Conservation (phyloP, 2,113 vertebrate genomes). For the human region GRCh38 chr3:89155501-89156000, state of each 20-base stretch:
- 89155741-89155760: neutral
- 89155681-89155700: neutral
- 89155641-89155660: neutral
- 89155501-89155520: neutral
- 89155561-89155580: neutral
- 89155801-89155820: conserved; percentile 47
- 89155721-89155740: neutral
- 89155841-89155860: neutral
- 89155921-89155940: conserved; percentile 75
- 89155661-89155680: neutral
- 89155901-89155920: conserved; percentile 75
- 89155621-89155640: neutral
- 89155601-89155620: neutral
- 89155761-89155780: neutral
- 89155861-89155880: conserved; percentile 23
- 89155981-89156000: conserved; percentile 60
- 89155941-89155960: conserved; percentile 75
- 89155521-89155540: neutral
- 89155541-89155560: neutral
- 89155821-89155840: conserved; percentile 54
- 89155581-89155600: neutral
- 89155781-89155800: neutral
- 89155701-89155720: neutral
- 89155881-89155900: conserved; percentile 41
- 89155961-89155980: conserved; percentile 72